Conservation (phyloP, 1,140 invertebrate genomes). For the Hermetia illucens region DNA sequence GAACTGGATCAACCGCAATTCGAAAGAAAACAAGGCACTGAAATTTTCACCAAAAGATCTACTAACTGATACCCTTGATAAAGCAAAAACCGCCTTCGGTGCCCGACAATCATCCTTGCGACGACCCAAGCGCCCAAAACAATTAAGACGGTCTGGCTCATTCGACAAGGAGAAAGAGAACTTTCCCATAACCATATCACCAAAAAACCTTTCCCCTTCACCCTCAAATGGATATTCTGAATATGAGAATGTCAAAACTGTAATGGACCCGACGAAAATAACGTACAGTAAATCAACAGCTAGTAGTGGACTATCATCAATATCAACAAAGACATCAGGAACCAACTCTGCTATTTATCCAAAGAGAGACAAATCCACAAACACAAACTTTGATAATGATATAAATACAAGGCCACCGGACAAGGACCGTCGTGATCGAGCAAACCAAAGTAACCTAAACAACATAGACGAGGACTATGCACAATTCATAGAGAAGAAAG, state of each 20-base stretch:
- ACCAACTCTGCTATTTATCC: neutral
- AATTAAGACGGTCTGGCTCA: too few relatives aligned
- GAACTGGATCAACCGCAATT: neutral
- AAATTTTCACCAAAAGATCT: neutral
- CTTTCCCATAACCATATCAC: too few relatives aligned
- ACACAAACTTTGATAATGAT: neutral
- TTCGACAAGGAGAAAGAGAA: too few relatives aligned
- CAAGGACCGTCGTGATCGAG: neutral
- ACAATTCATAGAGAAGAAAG: constrained; percentile 8
- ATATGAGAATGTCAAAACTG: too few relatives aligned
- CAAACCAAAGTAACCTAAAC: constrained; percentile 1
- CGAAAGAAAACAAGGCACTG: neutral
- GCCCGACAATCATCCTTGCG: too few relatives aligned
- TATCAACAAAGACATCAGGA: too few relatives aligned
- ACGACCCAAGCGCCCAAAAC: too few relatives aligned
- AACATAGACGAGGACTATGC: constrained; percentile 5
- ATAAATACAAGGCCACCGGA: neutral
- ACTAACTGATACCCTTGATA: neutral
- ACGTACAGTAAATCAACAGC: too few relatives aligned
- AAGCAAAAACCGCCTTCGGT: neutral
- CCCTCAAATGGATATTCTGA: too few relatives aligned
- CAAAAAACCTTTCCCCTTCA: too few relatives aligned
- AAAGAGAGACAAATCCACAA: neutral
- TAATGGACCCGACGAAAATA: too few relatives aligned
- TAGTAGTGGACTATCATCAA: too few relatives aligned